Base-by-base conservation (phyloP, 2,797 vertebrate genomes). In the Megaceryle alcyon region DNA sequence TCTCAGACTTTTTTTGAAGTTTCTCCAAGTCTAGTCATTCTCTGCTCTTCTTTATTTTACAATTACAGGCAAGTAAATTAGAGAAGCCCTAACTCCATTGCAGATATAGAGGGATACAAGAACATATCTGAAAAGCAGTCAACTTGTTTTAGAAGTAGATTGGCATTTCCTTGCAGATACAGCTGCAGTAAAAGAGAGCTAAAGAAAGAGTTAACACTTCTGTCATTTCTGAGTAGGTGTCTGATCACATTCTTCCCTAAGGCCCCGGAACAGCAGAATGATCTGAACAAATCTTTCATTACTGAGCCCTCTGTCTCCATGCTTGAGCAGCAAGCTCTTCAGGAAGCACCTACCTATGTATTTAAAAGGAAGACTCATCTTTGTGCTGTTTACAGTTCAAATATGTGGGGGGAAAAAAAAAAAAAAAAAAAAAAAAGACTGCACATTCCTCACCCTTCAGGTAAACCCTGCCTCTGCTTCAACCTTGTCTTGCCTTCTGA, bases 121-220 rank as follows among this genome's bases (percentile, higher is more conserved):
- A 82, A 79, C 10, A 10, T 13, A 75, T 65, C 48, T 83, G 76
- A 79, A 91, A 94, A 54, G 54, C 28, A 90, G 64, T 39, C 68
- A 71, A 3, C 33, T 82, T 59, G 64, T 57, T 92, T 92, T 72
- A 66, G 68, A 94, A 92, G 57, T 46, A 75, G 26, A 25, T 33
- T 88, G 81, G 53, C 33, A 25, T 66, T 90, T 79, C 20, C 78
- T 82, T 90, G 56, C 71, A 86, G 46, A 43, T 46, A 70, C 44
- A 91, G 68, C 63, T 94, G 68, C 69, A 72, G 43, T 33, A 59
- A 82, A 80, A 90, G 54, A 21, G 13, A 86, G 22, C 31, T 94
- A 92, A 88, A 88, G 46, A 91, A 87, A 87, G 77, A 91, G 57
- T 71, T 88, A 93, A 92, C 80, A 46, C 57, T 90, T 76, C 46